Evolutionary conservation across 92 coral and sea anemone genomes (phyloP), one percentile per base, ranked within the genome.

Genomic region (Ricordea florida): DNA sequence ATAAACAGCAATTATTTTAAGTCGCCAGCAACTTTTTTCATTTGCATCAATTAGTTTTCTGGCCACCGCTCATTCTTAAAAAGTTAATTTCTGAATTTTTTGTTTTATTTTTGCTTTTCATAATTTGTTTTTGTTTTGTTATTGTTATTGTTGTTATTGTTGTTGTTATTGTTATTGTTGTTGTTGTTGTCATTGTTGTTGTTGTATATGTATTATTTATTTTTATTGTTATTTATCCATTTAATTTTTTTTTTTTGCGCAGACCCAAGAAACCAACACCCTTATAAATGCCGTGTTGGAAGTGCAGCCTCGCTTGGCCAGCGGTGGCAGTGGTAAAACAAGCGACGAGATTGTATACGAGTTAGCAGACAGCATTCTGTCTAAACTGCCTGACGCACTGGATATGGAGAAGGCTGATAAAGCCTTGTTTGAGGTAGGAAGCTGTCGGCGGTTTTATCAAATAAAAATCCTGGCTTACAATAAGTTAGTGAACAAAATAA

Each of bases 221-320:
- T 2, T 45, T 17, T 7, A 15, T 63, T 11, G 53, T 14, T 8
- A 29, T 7, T 17, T 20, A 8, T 26, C 30, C 4, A 17, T 26
- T 29, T 28, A 3, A 25, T 30, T 30, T 13, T 28, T 52, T 51
- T 20, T 37, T 43, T 14, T 10, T 56, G 15, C 15, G 6, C 75
- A 96, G 99, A 96, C 96, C 13, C 99, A 96, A 86, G 99, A 96
- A 73, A 96, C 99, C 31, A 87, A 88, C 68, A 57, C 88, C 21
- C 85, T 94, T 44, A 85, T 94, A 28, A 43, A 73, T n/a, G 85
- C 98, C 5, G 92, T 94, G 27, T 76, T 94, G 21, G 98, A 94
- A 58, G 98, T 94, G 45, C 98, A 94, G 78, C 98, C 98, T 22
- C 97, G 98, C 24, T 59, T 94, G 89, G 98, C 93, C 62, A 94